Conservation (phyloP, 2,113 vertebrate species). For the Tor tambroides region DNA sequence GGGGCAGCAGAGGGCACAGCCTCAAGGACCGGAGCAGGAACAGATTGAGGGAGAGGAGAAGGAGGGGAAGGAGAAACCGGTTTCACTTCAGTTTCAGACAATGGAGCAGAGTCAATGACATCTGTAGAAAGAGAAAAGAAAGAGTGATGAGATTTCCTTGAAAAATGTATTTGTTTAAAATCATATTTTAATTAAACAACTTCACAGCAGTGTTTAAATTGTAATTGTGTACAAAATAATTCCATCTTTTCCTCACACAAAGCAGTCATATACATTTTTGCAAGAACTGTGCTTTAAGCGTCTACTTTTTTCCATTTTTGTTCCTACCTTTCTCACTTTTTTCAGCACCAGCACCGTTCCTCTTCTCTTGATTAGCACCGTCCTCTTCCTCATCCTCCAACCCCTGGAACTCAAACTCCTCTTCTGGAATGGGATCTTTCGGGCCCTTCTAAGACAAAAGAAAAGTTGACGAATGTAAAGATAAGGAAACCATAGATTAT, state of each 20-base stretch:
- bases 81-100: conserved; percentile 69
- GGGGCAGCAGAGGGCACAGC: conserved; percentile 62
- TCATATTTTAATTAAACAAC: background rate
- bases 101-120: conserved; percentile 61
- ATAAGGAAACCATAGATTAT: background rate
- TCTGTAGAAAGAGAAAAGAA: conserved; percentile 56
- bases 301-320: background rate
- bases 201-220: background rate
- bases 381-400: conserved; percentile 84
- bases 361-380: conserved; percentile 67
- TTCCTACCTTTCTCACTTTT: conserved; percentile 68
- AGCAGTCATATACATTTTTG: background rate
- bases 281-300: background rate
- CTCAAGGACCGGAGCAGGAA: conserved; percentile 63
- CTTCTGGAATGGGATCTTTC: conserved; percentile 84
- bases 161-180: background rate
- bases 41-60: conserved; percentile 60
- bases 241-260: background rate
- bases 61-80: conserved; percentile 66
- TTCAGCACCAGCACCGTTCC: conserved; percentile 63
- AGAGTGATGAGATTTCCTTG: background rate
- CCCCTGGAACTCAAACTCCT: conserved; percentile 87
- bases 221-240: background rate
- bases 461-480: background rate
- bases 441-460: conserved; percentile 77